phyloP scores from a whole-genome alignment of 2,113 vertebrate genomes.

The Origma solitaria region DNA sequence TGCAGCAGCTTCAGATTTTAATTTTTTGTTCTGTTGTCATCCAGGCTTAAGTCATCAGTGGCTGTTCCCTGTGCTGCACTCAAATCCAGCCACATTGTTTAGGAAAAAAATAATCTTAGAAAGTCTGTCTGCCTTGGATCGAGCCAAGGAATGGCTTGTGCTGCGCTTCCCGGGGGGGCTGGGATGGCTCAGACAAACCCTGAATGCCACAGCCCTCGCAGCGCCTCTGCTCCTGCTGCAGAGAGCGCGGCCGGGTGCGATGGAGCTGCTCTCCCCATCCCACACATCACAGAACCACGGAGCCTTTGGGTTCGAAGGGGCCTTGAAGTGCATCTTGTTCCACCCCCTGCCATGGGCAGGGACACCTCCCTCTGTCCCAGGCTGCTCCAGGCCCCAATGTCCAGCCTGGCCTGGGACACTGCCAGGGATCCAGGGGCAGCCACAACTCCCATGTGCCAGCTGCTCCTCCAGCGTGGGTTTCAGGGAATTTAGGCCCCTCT shows the following conservation, averaged over 20 bases:
- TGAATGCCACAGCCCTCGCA: neutral
- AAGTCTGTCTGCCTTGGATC: neutral
- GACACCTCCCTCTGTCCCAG: neutral
- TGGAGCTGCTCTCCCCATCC: fast-evolving
- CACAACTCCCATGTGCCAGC: fast-evolving
- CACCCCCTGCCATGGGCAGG: neutral
- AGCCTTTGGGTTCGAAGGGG: fast-evolving
- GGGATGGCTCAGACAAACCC: neutral
- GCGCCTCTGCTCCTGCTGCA: neutral
- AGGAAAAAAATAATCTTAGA: neutral
- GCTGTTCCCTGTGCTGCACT: neutral
- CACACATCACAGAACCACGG: fast-evolving
- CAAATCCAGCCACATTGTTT: neutral
- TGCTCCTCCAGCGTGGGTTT: neutral
- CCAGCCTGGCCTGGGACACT: fast-evolving
- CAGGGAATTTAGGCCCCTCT: fast-evolving
- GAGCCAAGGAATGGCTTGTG: neutral
- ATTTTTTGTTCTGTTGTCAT: neutral
- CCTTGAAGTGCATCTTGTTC: fast-evolving
- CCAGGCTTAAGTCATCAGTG: neutral
- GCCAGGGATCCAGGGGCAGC: neutral
- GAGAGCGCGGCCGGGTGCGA: fast-evolving
- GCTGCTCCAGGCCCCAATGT: neutral
- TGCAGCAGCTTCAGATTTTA: neutral
- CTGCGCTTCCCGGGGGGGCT: neutral